These are phyloP conservation scores for Chiroxiphia lanceolata DNA, from an alignment of 2,797 vertebrate genomes.

Conservation along the genomic window DNA sequence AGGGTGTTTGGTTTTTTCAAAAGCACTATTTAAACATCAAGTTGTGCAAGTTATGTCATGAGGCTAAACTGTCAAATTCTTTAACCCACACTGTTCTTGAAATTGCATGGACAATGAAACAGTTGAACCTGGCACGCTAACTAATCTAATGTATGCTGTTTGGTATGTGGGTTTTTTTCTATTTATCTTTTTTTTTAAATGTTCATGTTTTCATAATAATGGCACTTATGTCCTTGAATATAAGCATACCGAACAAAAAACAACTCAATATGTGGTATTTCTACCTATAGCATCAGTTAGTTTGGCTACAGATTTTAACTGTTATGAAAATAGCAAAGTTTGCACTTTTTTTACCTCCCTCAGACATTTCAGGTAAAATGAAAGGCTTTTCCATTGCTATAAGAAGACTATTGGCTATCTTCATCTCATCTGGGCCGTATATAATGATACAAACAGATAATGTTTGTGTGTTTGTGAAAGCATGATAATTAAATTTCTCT, in stretches of 20 bases:
- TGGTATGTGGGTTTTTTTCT: neutral
- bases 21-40: neutral
- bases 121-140: neutral
- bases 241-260: neutral
- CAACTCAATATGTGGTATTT: neutral
- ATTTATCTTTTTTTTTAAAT: neutral
- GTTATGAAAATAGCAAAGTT: accelerated
- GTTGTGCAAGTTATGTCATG: neutral
- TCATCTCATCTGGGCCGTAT: neutral
- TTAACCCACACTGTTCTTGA: neutral
- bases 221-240: neutral
- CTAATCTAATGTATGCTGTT: neutral
- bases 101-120: neutral
- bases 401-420: neutral
- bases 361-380: neutral
- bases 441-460: neutral
- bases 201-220: neutral
- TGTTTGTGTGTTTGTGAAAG: neutral
- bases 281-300: neutral
- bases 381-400: neutral
- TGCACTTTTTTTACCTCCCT: too few species aligned
- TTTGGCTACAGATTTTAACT: neutral
- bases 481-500: neutral
- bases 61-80: neutral
- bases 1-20: neutral